Evolutionary conservation across 2,797 vertebrate genomes (phyloP).

Genomic region (Eulemur rubriventer): DNA sequence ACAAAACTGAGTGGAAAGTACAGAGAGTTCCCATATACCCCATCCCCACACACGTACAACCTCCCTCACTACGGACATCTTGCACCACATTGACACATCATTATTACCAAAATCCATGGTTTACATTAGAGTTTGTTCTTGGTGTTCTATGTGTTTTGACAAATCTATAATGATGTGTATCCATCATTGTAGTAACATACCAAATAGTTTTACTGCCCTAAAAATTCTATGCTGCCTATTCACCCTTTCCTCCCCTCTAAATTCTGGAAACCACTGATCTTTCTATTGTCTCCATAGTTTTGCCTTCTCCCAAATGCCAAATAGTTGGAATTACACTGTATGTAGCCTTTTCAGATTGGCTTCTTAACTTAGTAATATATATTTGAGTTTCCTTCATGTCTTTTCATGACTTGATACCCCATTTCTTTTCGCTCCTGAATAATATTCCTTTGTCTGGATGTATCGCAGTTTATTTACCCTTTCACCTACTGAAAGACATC

Average conservation of each 20-base stretch:
- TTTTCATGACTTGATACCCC: background rate
- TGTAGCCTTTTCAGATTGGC: background rate
- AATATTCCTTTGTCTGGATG: background rate
- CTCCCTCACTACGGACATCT: no score
- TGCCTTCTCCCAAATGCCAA: background rate
- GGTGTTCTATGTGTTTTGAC: background rate
- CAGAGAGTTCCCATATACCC: background rate
- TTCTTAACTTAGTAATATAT: background rate
- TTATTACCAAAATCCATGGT: background rate
- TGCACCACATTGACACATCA: background rate
- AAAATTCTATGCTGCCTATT: background rate
- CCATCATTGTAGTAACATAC: background rate
- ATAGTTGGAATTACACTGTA: background rate
- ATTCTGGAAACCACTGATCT: background rate
- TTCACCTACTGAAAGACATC: background rate
- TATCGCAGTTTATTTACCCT: constrained; percentile 22
- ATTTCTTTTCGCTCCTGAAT: constrained; percentile 7
- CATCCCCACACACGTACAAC: background rate
- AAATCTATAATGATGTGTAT: background rate
- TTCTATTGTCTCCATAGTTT: background rate
- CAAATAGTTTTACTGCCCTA: background rate
- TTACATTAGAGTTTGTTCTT: background rate
- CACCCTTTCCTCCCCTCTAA: background rate
- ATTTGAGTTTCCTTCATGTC: background rate
- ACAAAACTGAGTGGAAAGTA: background rate